These are phyloP conservation scores for Popillia japonica DNA, from an alignment of 1,140 invertebrate genomes.

Conservation along the genomic window DNA sequence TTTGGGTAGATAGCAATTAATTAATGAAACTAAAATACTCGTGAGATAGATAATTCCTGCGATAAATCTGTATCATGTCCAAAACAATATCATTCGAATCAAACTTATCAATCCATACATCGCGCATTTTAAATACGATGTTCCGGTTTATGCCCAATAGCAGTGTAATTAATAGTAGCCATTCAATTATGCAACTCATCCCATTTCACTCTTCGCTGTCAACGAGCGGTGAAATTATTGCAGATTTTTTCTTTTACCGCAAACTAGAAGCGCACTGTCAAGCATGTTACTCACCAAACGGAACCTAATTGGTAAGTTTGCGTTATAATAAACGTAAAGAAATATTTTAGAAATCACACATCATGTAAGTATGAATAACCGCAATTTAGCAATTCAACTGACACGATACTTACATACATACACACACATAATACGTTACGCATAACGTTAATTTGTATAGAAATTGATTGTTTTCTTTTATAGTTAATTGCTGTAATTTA, in stretches of 20 bases:
- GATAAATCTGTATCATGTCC: too few species aligned
- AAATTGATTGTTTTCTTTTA: constrained; percentile 14
- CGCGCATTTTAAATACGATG: not conserved
- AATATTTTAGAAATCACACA: constrained; percentile 14
- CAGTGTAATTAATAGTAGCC: not conserved
- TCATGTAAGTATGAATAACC: not conserved
- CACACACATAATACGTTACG: not conserved
- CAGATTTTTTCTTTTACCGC: constrained; percentile 10
- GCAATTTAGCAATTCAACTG: not conserved
- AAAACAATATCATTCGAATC: not conserved
- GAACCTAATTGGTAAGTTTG: constrained; percentile 19
- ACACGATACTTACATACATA: not conserved
- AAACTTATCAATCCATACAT: not conserved
- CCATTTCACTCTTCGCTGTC: constrained; percentile 22
- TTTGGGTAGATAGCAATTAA: too few species aligned
- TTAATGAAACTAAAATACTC: too few species aligned
- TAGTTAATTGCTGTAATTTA: not conserved
- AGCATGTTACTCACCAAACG: constrained; percentile 16
- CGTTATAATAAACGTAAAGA: not conserved
- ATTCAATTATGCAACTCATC: constrained; percentile 22
- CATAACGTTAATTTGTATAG: not conserved
- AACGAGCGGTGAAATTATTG: constrained; percentile 14
- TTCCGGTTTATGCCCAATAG: not conserved
- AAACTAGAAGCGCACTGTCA: not conserved
- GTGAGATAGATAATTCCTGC: too few species aligned